Evolutionary conservation across 2,888 invertebrate species (phyloP).

Genomic region (Amitus sp.): DNA sequence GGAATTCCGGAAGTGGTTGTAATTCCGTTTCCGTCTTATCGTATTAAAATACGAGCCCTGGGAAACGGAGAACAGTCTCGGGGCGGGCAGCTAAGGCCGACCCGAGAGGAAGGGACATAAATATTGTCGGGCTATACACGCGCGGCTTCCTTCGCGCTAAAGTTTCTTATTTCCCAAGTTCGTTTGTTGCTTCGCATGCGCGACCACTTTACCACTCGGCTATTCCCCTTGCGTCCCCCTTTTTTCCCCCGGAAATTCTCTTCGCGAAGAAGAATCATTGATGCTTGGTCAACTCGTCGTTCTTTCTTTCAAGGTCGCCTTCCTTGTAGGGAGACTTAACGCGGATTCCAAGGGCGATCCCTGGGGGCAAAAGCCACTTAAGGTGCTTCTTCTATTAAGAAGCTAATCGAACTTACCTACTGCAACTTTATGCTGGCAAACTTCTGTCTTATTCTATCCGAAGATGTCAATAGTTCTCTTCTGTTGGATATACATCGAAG

Average conservation of each 20-base stretch:
- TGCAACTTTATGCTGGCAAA: no score
- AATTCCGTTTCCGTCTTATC: constrained; percentile 19
- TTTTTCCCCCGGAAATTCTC: constrained; percentile 3
- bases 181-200: constrained; percentile 14
- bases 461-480: no score
- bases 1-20: constrained; percentile 19
- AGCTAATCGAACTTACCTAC: no score
- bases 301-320: constrained; percentile 32
- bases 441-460: no score
- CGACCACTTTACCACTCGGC: constrained; percentile 2
- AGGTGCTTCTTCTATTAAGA: no score
- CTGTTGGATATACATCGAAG: no score
- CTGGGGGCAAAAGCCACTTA: no score
- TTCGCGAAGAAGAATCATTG: constrained; percentile 31
- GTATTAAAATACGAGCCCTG: constrained; percentile 18
- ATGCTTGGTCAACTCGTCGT: constrained; percentile 42
- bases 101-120: constrained; percentile 9
- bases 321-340: no score
- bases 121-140: constrained; percentile 11
- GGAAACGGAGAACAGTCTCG: constrained; percentile 9
- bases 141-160: constrained; percentile 11
- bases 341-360: no score
- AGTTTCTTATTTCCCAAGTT: constrained; percentile 18
- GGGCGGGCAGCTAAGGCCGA: neutral
- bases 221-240: constrained; percentile 3